A percentile compares a stretch with the other conserved stretches of the same genome.
Conservation (phyloP, 2,888 invertebrate species). For the Scaptomyza flava region DNA sequence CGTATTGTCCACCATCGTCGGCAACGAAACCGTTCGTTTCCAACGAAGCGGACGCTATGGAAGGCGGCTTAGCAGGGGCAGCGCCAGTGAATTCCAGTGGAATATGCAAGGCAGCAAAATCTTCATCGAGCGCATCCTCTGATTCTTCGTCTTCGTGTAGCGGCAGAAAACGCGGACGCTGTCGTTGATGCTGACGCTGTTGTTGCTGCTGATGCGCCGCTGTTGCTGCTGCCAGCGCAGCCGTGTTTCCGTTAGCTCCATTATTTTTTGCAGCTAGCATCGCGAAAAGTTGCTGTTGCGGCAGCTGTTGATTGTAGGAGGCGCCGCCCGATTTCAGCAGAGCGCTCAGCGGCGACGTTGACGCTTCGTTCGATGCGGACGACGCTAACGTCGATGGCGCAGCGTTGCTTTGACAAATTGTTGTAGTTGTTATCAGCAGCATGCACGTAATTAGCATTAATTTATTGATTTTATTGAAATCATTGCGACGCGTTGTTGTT, state of each 20-base stretch:
- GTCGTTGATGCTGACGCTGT: slow-evolving; percentile 41
- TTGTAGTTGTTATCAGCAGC: slow-evolving; percentile 76
- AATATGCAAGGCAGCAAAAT: slow-evolving; percentile 58
- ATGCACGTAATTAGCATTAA: slow-evolving; percentile 75
- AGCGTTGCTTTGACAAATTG: slow-evolving; percentile 75
- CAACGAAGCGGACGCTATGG: slow-evolving; percentile 67
- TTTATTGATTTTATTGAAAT: slow-evolving; percentile 82
- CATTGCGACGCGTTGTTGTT: slow-evolving; percentile 43
- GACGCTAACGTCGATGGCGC: slow-evolving; percentile 47
- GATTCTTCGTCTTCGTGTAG: slow-evolving; percentile 62
- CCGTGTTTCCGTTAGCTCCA: slow-evolving; percentile 33
- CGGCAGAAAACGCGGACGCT: slow-evolving; percentile 55
- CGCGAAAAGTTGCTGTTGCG: slow-evolving; percentile 79
- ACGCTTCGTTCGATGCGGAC: slow-evolving; percentile 22
- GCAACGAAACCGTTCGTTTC: slow-evolving; percentile 81
- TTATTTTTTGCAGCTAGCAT: slow-evolving; percentile 74
- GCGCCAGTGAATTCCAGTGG: slow-evolving; percentile 57
- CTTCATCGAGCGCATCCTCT: slow-evolving; percentile 57
- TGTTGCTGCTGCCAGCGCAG: slow-evolving; percentile 37
- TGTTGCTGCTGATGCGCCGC: slow-evolving; percentile 28
- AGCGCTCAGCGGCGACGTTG: slow-evolving; percentile 62
- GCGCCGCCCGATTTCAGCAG: slow-evolving; percentile 72
- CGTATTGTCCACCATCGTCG: slow-evolving; percentile 82
- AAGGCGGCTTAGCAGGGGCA: slow-evolving; percentile 34
- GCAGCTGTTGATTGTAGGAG: slow-evolving; percentile 71